Conservation (phyloP, 2,113 vertebrate genomes). For the Melanotaenia duboulayi region DNA sequence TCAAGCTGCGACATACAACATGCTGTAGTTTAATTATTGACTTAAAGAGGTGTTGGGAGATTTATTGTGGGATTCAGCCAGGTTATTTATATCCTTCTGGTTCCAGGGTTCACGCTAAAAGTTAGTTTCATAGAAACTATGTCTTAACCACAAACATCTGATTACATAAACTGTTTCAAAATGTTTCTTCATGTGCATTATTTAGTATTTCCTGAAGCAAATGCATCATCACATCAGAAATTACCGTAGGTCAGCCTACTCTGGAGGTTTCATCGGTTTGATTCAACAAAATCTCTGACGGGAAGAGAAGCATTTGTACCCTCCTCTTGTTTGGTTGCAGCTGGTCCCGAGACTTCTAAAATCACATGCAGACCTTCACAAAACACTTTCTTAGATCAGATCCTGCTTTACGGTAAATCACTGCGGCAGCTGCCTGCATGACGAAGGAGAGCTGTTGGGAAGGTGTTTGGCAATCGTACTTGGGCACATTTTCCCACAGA, state of each 20-base stretch:
- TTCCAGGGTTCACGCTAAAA: too few species aligned
- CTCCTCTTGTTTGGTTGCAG: not conserved
- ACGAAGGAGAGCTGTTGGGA: conserved; percentile 9
- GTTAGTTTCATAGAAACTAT: too few species aligned
- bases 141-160: too few species aligned
- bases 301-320: conserved; percentile 11
- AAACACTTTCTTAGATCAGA: conserved; percentile 15
- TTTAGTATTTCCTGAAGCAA: too few species aligned
- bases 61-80: too few species aligned
- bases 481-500: conserved; percentile 5
- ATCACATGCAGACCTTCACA: conserved; percentile 37
- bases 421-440: not conserved
- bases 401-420: conserved; percentile 46
- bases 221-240: too few species aligned
- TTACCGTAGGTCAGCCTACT: not conserved
- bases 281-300: conserved; percentile 38
- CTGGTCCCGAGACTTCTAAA: conserved; percentile 10
- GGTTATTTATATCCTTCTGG: too few species aligned
- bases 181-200: not conserved
- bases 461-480: not conserved
- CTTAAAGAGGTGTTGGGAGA: too few species aligned
- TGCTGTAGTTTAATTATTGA: not conserved
- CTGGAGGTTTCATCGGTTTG: not conserved
- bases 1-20: not conserved
- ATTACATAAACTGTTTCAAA: too few species aligned